A percentile compares a stretch with the other conserved stretches of the same genome.
Conservation (phyloP, 2,888 invertebrate species). For the Helobdella robusta region DNA sequence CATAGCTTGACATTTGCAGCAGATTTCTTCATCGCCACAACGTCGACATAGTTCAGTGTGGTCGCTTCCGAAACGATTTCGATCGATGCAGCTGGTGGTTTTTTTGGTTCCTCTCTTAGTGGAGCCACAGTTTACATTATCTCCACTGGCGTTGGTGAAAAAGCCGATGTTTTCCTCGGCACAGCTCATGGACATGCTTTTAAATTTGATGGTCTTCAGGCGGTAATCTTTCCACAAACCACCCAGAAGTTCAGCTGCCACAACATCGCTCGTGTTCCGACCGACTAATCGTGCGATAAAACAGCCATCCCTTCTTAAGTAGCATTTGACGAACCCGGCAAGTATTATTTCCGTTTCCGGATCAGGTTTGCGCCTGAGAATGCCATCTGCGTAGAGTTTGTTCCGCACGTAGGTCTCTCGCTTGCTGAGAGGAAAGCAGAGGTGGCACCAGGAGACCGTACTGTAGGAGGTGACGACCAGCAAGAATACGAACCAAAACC, state of each 20-base stretch:
- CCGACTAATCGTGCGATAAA: conserved; percentile 35
- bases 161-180: neutral
- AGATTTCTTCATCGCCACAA: too few relatives aligned
- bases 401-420: conserved; percentile 23
- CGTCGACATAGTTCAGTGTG: too few relatives aligned
- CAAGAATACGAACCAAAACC: conserved; percentile 53
- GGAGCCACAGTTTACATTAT: too few relatives aligned
- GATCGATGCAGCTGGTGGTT: too few relatives aligned
- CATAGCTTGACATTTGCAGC: too few relatives aligned
- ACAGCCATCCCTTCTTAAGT: conserved; percentile 33
- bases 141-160: neutral
- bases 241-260: conserved; percentile 34
- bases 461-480: conserved; percentile 43
- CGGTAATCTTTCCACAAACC: conserved; percentile 34
- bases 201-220: conserved; percentile 11
- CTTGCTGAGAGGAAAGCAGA: neutral
- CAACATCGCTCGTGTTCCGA: conserved; percentile 35
- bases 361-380: conserved; percentile 12
- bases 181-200: too few relatives aligned
- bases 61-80: too few relatives aligned
- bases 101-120: too few relatives aligned
- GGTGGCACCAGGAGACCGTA: conserved; percentile 29
- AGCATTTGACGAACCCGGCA: conserved; percentile 30
- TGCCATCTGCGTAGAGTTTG: conserved; percentile 26
- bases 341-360: conserved; percentile 21